These are phyloP conservation scores for Idaea dimidiata DNA, from an alignment of 2,888 invertebrate species.

Conservation along the genomic window DNA sequence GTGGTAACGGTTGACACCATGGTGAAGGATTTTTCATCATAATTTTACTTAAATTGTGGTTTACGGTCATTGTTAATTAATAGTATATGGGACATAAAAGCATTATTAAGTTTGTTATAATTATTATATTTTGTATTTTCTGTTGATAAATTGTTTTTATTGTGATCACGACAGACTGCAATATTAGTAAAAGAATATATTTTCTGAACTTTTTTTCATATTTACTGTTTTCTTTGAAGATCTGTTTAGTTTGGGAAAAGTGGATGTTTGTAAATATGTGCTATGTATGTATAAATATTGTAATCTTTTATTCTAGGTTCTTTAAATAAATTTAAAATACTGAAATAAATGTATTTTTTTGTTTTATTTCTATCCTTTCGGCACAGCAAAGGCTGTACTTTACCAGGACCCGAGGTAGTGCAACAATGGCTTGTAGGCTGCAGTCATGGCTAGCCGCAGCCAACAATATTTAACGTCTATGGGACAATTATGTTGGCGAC, in stretches of 20 bases:
- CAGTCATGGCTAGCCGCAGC: too few relatives aligned
- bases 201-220: constrained; percentile 15
- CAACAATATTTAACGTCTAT: too few relatives aligned
- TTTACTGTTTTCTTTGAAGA: constrained; percentile 30
- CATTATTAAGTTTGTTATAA: background rate
- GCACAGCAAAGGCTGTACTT: background rate
- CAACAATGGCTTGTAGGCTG: too few relatives aligned
- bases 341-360: background rate
- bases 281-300: constrained; percentile 34
- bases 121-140: constrained; percentile 1
- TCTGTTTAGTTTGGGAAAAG: constrained; percentile 32
- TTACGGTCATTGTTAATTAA: background rate
- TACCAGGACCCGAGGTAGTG: background rate
- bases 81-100: background rate
- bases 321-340: constrained; percentile 20
- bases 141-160: constrained; percentile 5
- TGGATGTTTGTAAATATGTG: constrained; percentile 46
- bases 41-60: background rate
- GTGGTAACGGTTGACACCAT: background rate
- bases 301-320: constrained; percentile 27
- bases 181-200: constrained; percentile 18
- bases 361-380: background rate
- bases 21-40: constrained; percentile 3
- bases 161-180: constrained; percentile 9
- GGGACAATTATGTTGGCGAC: too few relatives aligned